These are phyloP conservation scores for Phthorimaea operculella DNA, from an alignment of 1,140 invertebrate species.

Conservation along the genomic window DNA sequence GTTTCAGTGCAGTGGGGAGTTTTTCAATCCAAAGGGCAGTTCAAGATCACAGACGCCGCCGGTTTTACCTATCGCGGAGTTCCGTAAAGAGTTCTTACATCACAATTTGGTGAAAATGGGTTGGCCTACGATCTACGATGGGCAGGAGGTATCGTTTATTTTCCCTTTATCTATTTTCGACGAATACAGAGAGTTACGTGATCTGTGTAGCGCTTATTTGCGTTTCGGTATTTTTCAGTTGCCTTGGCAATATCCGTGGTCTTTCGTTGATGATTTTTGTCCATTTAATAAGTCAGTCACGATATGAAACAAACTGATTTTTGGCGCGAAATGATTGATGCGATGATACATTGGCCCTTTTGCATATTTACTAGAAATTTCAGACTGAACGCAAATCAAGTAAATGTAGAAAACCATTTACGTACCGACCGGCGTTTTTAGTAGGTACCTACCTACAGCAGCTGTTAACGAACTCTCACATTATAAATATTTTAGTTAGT, in stretches of 20 bases:
- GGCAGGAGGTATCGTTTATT: constrained; percentile 49
- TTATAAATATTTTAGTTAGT: no score
- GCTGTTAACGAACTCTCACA: no score
- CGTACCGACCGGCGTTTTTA: no score
- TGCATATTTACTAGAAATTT: no score
- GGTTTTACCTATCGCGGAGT: constrained; percentile 33
- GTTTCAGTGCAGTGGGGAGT: constrained; percentile 40
- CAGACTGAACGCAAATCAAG: no score
- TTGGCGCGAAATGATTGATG: no score
- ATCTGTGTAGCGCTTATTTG: background rate
- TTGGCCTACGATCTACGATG: constrained; percentile 55
- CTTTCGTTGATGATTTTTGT: background rate
- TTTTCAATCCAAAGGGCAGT: constrained; percentile 60
- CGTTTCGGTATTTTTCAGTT: background rate
- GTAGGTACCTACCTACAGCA: no score
- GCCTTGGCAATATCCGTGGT: background rate
- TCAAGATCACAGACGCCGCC: constrained; percentile 60
- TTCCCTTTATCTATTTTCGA: constrained; percentile 12
- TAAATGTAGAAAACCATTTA: no score
- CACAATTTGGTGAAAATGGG: constrained; percentile 43
- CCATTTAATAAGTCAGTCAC: no score
- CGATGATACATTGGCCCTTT: no score
- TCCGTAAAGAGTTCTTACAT: constrained; percentile 34
- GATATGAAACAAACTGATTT: no score
- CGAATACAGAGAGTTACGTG: constrained; percentile 20